These are phyloP conservation scores for Periophthalmodon schlosseri DNA, from an alignment of 2,113 vertebrate genomes.

Conservation along the genomic window DNA sequence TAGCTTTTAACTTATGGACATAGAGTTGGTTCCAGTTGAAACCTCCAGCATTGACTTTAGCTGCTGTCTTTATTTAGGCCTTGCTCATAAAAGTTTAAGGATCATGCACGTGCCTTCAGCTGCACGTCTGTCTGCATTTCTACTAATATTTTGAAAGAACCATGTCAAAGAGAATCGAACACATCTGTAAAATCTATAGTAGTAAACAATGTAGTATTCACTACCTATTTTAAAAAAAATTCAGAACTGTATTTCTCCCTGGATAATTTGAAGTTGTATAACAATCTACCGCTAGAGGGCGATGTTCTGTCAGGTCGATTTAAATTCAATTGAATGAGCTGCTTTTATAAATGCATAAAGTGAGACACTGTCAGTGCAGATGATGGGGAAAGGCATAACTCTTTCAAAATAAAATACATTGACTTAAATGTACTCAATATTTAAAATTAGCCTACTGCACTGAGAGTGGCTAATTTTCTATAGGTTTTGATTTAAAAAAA, in stretches of 20 bases:
- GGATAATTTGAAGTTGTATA: conserved; percentile 2
- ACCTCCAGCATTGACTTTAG: conserved; percentile 23
- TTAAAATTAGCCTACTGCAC: neutral
- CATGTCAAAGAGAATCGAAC: conserved; percentile 41
- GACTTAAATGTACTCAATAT: neutral
- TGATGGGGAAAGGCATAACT: neutral
- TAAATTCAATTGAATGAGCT: conserved; percentile 47
- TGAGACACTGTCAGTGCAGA: neutral
- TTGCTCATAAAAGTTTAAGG: conserved; percentile 60
- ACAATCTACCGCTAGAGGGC: conserved; percentile 54
- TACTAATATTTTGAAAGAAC: conserved; percentile 12
- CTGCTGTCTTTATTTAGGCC: conserved; percentile 61
- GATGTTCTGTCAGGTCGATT: conserved; percentile 31
- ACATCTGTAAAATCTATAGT: conserved; percentile 16
- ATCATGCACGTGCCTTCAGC: conserved; percentile 34
- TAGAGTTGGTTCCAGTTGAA: conserved; percentile 8
- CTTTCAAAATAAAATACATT: conserved; percentile 48
- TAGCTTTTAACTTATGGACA: conserved; percentile 33
- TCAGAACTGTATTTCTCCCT: conserved; percentile 5
- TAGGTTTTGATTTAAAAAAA: neutral
- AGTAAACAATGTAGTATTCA: conserved; percentile 45
- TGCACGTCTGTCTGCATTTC: conserved; percentile 27
- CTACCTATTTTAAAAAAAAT: conserved; percentile 43
- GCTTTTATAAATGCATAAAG: conserved; percentile 32
- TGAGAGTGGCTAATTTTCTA: neutral